phyloP scores from a whole-genome alignment of 2,113 vertebrate genomes.

The Electrona antarctica region DNA sequence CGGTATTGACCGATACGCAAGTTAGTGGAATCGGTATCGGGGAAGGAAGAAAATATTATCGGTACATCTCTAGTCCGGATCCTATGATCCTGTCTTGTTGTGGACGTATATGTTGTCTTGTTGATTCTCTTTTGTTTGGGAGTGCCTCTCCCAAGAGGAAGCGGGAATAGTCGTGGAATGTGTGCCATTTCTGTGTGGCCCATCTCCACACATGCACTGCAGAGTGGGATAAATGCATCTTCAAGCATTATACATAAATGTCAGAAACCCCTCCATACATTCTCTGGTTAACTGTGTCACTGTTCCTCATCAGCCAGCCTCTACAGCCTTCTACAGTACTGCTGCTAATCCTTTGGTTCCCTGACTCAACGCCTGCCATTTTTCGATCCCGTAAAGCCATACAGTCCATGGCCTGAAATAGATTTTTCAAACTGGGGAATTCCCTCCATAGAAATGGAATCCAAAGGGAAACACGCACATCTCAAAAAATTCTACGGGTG shows the following conservation, averaged over 20 bases:
- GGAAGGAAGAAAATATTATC: no score
- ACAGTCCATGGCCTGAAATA: no score
- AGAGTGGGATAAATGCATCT: not conserved
- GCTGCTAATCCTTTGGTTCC: not conserved
- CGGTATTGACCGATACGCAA: no score
- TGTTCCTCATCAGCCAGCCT: not conserved
- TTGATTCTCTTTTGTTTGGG: constrained; percentile 71
- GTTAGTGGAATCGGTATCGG: no score
- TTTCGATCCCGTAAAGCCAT: not conserved
- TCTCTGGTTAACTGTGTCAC: constrained; percentile 10
- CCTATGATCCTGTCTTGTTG: constrained; percentile 26
- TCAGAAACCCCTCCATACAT: not conserved
- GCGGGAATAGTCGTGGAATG: constrained; percentile 72
- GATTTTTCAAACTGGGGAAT: no score
- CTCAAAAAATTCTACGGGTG: no score
- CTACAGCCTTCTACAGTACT: not conserved
- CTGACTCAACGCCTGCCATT: not conserved
- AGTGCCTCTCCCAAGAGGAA: constrained; percentile 67
- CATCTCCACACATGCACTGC: constrained; percentile 17
- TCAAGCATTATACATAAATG: constrained; percentile 1
- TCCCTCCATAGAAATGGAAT: no score
- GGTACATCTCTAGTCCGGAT: not conserved
- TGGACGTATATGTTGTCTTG: constrained; percentile 69
- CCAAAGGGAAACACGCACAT: no score
- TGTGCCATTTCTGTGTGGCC: constrained; percentile 71